Evolutionary conservation across 2,888 invertebrate genomes (phyloP).

Genomic region (Clunio marinus): DNA sequence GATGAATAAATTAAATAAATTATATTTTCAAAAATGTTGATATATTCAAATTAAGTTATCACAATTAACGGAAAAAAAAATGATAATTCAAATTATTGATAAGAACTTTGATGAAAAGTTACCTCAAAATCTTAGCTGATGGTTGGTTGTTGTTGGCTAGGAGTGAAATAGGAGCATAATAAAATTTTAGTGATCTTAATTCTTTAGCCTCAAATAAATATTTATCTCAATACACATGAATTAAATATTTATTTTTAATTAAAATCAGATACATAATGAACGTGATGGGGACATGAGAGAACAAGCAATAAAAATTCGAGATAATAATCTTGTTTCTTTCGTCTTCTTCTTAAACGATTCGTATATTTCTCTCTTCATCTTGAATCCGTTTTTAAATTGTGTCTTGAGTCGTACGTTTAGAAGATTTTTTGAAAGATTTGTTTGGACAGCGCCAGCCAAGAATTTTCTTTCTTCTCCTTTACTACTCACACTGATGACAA

Average conservation of each 20-base stretch:
- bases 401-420: not conserved
- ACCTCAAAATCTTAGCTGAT: no score
- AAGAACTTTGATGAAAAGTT: no score
- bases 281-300: slow-evolving; percentile 20
- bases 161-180: no score
- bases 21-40: no score
- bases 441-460: slow-evolving; percentile 19
- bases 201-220: no score
- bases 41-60: not conserved
- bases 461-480: slow-evolving; percentile 9
- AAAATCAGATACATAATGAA: slow-evolving; percentile 25
- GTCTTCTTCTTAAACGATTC: slow-evolving; percentile 23
- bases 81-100: no score
- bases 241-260: slow-evolving; percentile 32
- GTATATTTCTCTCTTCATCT: no score
- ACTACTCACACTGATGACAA: not conserved
- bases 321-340: slow-evolving; percentile 31
- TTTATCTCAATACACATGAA: slow-evolving; percentile 20
- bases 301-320: slow-evolving; percentile 36
- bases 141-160: no score
- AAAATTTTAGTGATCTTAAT: not conserved
- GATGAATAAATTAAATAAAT: no score
- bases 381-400: not conserved
- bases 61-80: not conserved
- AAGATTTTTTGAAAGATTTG: slow-evolving; percentile 20